Conservation (phyloP, 2,797 vertebrate genomes). For the Cyprinella venusta region DNA sequence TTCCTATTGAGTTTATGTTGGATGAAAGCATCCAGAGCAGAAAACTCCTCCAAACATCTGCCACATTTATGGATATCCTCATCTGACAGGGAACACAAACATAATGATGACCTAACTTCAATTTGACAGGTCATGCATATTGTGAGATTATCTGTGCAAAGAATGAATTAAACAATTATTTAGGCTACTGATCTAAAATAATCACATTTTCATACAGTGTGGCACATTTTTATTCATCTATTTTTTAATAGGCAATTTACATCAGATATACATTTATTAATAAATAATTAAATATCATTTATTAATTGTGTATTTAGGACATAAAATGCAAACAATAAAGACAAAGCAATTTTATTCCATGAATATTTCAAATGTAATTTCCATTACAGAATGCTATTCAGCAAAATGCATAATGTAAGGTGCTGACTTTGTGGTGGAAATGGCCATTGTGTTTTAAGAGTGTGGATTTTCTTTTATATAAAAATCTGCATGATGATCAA, state of each 20-base stretch:
- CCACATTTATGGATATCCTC: constrained; percentile 93
- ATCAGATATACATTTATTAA: not conserved
- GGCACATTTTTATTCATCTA: not conserved
- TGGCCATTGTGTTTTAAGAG: too few relatives aligned
- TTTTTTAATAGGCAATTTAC: not conserved
- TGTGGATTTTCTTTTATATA: not conserved
- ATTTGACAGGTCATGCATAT: not conserved
- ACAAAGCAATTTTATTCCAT: not conserved
- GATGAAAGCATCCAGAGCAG: constrained; percentile 91
- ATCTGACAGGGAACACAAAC: constrained; percentile 68
- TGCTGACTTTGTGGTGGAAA: not conserved
- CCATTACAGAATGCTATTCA: not conserved
- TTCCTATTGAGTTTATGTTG: constrained; percentile 91
- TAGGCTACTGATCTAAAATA: not conserved
- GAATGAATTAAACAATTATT: not conserved
- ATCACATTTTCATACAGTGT: not conserved
- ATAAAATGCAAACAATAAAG: not conserved
- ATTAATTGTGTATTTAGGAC: not conserved
- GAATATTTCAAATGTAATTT: not conserved
- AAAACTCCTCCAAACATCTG: constrained; percentile 93
- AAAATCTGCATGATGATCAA: too few relatives aligned
- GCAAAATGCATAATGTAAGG: not conserved
- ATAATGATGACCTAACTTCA: not conserved
- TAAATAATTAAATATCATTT: not conserved
- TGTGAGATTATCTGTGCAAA: not conserved